Base-by-base conservation (phyloP, 2,888 invertebrate species). In the Acrocera orbiculus region DNA sequence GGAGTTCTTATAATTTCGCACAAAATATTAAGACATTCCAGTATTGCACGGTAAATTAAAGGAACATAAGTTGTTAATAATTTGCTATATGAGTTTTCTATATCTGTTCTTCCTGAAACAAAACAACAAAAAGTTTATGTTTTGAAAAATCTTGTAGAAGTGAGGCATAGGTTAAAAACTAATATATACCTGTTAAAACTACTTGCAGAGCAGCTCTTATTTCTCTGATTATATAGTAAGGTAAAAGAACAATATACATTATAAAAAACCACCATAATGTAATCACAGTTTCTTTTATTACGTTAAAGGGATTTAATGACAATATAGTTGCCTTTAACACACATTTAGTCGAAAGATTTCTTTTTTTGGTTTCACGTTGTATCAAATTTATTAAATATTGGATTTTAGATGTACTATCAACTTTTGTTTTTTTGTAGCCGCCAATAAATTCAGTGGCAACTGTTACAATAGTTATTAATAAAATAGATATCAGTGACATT, bases 401-500 rank as follows among this genome's bases (percentile, higher is more conserved):
- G 1, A 62, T 49, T 22, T 63, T 63, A 1, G 67, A 66, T 5
- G 61, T 47, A 1, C 61, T 50, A 4, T 65, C 60, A 5, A 60
- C 61, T 15, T 59, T 57, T 3, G 63, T 61, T 27, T 52, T 53
- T 13, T 58, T 56, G 31, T 59, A 57, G 13, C 63, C 66, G 52
- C 71, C 73, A 36, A 63, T 66, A 27, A 74, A 63, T 46, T 76
- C 73, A 44, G 73, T 69, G 1, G 69, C 42, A 1, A 71, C 69
- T 28, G 74, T 73, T 0, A 76, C 70, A 2, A 69, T 48, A 4
- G 75, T 69, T 45, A 82, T 76, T 2, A 78, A 46, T 1, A 67
- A 47, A 26, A 80, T 63, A 1, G 76, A 75, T 2, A 69, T 50
- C 16, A 74, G 41, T 36, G 58, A 53, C 15, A 49, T 52, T 8